Evolutionary conservation across 2,797 vertebrate genomes (phyloP).

Genomic region (Anas capensis): DNA sequence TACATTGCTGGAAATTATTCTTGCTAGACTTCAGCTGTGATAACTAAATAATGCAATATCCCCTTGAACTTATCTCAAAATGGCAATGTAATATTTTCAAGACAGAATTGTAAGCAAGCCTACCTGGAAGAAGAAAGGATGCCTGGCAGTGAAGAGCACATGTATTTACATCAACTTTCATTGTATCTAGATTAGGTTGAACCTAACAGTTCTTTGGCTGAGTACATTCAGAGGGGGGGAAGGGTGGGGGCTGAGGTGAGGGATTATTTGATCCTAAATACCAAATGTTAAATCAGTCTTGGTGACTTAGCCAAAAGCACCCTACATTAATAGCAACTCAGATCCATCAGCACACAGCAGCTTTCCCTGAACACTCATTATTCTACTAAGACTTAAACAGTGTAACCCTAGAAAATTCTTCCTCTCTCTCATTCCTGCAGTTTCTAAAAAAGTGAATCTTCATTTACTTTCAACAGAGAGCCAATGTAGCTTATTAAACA

Average conservation of each 20-base stretch:
- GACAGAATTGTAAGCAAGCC: background rate
- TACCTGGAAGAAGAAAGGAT: background rate
- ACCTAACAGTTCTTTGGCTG: too few relatives aligned
- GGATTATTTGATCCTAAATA: background rate
- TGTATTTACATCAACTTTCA: background rate
- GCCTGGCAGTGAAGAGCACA: fast-evolving
- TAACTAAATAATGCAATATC: background rate
- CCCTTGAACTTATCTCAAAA: background rate
- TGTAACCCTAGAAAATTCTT: background rate
- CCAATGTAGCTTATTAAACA: background rate
- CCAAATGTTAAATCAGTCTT: background rate
- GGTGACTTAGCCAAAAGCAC: background rate
- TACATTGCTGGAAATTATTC: background rate
- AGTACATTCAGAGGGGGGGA: background rate
- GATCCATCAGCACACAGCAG: background rate
- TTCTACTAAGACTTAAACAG: background rate
- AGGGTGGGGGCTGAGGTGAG: background rate
- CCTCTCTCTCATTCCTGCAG: background rate
- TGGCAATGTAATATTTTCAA: background rate
- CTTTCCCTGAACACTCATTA: background rate
- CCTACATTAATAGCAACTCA: background rate
- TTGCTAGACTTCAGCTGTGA: background rate
- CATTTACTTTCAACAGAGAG: background rate
- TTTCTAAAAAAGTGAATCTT: background rate
- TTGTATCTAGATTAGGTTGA: background rate